phyloP scores from a whole-genome alignment of 2,113 vertebrate genomes.

The Himantopus leucocephalus region DNA sequence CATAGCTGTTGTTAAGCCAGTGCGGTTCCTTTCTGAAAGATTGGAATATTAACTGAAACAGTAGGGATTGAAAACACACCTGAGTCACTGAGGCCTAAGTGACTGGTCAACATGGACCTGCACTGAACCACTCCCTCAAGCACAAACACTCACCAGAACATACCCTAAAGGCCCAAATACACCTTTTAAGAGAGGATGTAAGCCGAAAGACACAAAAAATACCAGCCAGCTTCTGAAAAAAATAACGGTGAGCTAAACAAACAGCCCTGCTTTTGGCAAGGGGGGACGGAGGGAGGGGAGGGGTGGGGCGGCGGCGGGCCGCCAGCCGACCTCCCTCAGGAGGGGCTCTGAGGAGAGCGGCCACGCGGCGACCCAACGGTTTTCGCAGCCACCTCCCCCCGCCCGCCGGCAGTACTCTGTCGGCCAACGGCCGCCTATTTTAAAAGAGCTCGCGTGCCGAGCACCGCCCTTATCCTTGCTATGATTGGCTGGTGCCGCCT shows the following conservation, averaged over 20 bases:
- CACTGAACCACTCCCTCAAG: fast-evolving
- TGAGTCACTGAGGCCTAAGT: no score
- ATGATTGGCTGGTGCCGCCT: fast-evolving
- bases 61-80: fast-evolving
- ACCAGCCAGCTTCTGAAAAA: fast-evolving
- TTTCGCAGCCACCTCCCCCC: fast-evolving
- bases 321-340: fast-evolving
- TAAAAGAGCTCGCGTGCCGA: background rate
- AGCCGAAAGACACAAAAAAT: fast-evolving
- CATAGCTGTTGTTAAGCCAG: background rate
- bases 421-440: fast-evolving
- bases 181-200: fast-evolving
- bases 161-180: fast-evolving
- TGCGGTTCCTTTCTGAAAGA: fast-evolving
- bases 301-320: fast-evolving
- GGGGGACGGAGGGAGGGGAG: fast-evolving
- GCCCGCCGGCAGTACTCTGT: fast-evolving
- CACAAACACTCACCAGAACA: fast-evolving
- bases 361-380: fast-evolving
- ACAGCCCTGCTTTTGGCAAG: fast-evolving
- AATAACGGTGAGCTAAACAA: fast-evolving
- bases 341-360: fast-evolving
- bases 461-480: fast-evolving
- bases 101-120: fast-evolving
- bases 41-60: background rate